A percentile compares a stretch with the other conserved stretches of the same genome.
Conservation (phyloP, 2,797 vertebrate genomes). For the Labeo calbasu region DNA sequence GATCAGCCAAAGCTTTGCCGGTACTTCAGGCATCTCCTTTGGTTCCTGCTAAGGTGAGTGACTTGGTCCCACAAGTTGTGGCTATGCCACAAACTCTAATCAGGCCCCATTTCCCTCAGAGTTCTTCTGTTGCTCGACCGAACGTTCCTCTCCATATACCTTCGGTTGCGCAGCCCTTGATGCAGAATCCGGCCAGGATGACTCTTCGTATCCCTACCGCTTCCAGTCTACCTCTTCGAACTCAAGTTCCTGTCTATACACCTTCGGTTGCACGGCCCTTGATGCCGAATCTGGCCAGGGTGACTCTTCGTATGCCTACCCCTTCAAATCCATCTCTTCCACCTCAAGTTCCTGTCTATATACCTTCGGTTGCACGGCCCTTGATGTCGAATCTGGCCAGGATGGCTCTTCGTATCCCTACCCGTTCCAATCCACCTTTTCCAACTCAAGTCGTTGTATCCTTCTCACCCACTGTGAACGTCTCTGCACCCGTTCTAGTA, state of each 20-base stretch:
- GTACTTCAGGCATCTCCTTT: not conserved
- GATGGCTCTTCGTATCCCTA: slow-evolving; percentile 23
- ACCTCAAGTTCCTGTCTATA: not conserved
- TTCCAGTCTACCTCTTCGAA: not conserved
- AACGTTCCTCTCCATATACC: not conserved
- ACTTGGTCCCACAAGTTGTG: slow-evolving; percentile 3
- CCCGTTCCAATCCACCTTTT: not conserved
- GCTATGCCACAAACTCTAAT: slow-evolving; percentile 7
- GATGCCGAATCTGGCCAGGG: slow-evolving; percentile 8
- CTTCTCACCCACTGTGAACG: slow-evolving; percentile 22
- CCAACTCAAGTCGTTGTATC: slow-evolving; percentile 20
- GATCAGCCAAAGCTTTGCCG: not conserved
- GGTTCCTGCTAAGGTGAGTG: not conserved
- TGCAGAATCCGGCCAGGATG: slow-evolving; percentile 24
- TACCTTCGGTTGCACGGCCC: not conserved
- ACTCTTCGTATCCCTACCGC: slow-evolving; percentile 19
- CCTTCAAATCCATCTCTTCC: not conserved
- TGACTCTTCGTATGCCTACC: slow-evolving; percentile 23
- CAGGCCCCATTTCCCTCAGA: not conserved
- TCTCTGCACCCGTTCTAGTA: not conserved
- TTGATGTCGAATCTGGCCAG: slow-evolving; percentile 15
- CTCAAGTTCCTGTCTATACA: not conserved
- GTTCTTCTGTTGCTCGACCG: not conserved
- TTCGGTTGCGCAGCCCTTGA: not conserved
- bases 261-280: not conserved